These are phyloP conservation scores for Chrysotoxum bicinctum DNA, from an alignment of 2,888 invertebrate species.

Conservation along the genomic window DNA sequence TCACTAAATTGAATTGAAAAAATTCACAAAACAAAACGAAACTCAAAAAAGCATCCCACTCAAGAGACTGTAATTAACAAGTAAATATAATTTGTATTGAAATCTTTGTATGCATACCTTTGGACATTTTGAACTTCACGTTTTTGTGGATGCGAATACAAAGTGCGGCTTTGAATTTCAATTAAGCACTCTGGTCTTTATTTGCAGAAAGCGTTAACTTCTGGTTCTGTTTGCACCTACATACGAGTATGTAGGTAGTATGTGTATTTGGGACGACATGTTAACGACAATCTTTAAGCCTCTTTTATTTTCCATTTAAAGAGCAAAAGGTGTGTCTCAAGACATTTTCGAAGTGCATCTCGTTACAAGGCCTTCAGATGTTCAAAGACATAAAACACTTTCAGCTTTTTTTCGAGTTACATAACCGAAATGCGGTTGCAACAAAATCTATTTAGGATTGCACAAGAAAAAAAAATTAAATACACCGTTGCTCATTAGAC, in stretches of 20 bases:
- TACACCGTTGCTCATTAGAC: not conserved
- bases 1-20: conserved; percentile 12
- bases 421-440: not conserved
- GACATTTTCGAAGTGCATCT: not conserved
- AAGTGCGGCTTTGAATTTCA: conserved; percentile 53
- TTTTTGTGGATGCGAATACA: conserved; percentile 23
- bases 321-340: not conserved
- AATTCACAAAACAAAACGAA: conserved; percentile 36
- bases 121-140: conserved; percentile 35
- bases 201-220: conserved; percentile 38
- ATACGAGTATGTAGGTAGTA: too few relatives aligned
- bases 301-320: not conserved
- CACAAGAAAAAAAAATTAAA: not conserved
- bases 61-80: conserved; percentile 40
- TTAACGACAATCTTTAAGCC: not conserved
- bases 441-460: not conserved
- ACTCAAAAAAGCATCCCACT: not conserved
- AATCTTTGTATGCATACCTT: not conserved
- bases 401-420: not conserved
- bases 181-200: conserved; percentile 32
- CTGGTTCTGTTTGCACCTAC: not conserved
- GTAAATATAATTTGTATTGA: not conserved
- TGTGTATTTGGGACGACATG: not conserved
- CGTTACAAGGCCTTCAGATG: not conserved
- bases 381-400: not conserved